Evolutionary conservation across 1,140 invertebrate species (phyloP).

Genomic region (Platyscapa corneri): DNA sequence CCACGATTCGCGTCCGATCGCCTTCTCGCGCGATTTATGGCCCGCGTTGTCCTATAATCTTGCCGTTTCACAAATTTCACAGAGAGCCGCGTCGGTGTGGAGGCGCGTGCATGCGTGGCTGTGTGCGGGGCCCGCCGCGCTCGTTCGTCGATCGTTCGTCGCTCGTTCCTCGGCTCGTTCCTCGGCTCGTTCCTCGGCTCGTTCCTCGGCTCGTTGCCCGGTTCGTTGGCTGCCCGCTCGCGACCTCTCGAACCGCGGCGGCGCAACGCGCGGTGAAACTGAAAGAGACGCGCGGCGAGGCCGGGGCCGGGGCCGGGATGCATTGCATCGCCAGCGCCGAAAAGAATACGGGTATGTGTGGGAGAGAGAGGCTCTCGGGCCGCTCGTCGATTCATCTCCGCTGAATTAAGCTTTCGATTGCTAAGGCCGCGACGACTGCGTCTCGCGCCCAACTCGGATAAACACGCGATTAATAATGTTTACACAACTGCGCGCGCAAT

Average conservation of each 20-base stretch:
- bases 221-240: too few species aligned
- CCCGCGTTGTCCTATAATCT: conserved; percentile 37
- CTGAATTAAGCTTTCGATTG: background rate
- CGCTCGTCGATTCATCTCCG: too few species aligned
- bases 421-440: background rate
- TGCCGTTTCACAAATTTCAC: conserved; percentile 27
- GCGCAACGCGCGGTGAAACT: background rate
- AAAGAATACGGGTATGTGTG: background rate
- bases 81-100: too few species aligned
- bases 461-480: conserved; percentile 15
- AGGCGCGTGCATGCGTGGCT: background rate
- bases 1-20: conserved; percentile 31
- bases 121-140: too few species aligned
- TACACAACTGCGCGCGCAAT: background rate
- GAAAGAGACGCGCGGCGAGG: background rate
- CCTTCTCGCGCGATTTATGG: conserved; percentile 40
- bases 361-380: background rate
- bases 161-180: too few species aligned
- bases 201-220: too few species aligned
- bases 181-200: too few species aligned
- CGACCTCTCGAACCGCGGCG: background rate
- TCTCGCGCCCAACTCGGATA: background rate
- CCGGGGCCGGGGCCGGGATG: background rate
- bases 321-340: background rate
- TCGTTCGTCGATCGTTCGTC: too few species aligned